Percentiles rank a stretch among this genome's conserved stretches.
Conservation (phyloP, 2,797 vertebrate species). For the Bryconaethiops microstoma region DNA sequence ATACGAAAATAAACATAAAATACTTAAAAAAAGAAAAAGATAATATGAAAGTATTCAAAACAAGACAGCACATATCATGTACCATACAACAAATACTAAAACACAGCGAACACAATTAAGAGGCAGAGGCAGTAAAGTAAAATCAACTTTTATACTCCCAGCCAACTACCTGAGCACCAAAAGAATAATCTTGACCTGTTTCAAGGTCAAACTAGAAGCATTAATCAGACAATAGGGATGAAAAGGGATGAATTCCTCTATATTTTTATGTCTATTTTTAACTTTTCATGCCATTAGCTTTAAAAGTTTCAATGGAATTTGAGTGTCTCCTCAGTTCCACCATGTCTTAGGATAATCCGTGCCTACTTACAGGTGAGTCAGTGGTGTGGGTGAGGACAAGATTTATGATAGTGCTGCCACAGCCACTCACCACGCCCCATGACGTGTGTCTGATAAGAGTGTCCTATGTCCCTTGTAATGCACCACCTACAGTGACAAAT, state of each 20-base stretch:
- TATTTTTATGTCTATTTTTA: slow-evolving; percentile 2
- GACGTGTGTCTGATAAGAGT: slow-evolving; percentile 54
- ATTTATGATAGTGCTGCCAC: slow-evolving; percentile 37
- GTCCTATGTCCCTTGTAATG: slow-evolving; percentile 46
- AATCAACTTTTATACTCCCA: too few species aligned
- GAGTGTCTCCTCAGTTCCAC: neutral
- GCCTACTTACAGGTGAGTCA: slow-evolving; percentile 43
- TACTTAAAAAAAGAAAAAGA: too few species aligned
- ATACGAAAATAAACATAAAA: too few species aligned
- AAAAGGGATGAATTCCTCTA: neutral
- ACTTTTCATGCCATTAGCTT: slow-evolving; percentile 4
- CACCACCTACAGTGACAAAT: slow-evolving; percentile 53
- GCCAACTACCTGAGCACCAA: too few species aligned
- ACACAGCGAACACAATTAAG: too few species aligned
- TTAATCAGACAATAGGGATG: neutral
- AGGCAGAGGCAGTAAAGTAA: too few species aligned
- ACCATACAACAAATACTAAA: too few species aligned
- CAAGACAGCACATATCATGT: too few species aligned
- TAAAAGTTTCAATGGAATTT: slow-evolving; percentile 25
- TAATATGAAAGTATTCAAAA: too few species aligned
- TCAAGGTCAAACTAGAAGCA: slow-evolving; percentile 12
- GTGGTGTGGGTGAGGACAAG: slow-evolving; percentile 37
- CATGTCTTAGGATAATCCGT: neutral
- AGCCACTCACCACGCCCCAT: slow-evolving; percentile 47
- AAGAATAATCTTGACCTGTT: too few species aligned